A percentile compares a stretch with the other conserved stretches of the same genome.
phyloP scores from a whole-genome alignment of 1,140 invertebrate species.

The Drosophila albomicans region DNA sequence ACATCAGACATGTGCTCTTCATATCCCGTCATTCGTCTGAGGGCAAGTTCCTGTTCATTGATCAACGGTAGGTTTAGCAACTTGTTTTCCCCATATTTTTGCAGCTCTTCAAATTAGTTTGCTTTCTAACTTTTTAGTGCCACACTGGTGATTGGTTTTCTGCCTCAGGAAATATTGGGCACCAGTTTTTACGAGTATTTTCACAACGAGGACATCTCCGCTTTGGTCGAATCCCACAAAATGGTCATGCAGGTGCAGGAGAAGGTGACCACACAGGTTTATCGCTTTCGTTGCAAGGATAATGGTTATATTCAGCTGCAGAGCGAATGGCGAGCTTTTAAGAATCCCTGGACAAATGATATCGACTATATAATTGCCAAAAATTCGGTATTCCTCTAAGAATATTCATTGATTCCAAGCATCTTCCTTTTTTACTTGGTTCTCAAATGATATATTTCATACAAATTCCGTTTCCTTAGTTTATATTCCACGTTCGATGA shows the following conservation, averaged over 20 bases:
- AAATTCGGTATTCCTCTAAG: constrained; percentile 90
- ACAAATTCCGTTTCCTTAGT: neutral
- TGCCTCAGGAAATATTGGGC: constrained; percentile 96
- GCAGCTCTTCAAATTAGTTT: too few relatives aligned
- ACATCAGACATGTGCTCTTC: constrained; percentile 88
- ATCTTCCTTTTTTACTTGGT: constrained; percentile 21
- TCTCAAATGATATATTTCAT: neutral
- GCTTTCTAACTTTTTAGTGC: constrained; percentile 87
- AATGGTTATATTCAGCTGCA: constrained; percentile 90
- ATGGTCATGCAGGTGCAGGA: constrained; percentile 89
- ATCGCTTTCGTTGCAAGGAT: constrained; percentile 92
- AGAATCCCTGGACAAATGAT: constrained; percentile 97
- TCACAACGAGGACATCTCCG: constrained; percentile 92
- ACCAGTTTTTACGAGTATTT: constrained; percentile 98
- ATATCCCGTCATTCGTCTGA: constrained; percentile 95
- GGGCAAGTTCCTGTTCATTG: constrained; percentile 98
- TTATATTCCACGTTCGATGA: neutral
- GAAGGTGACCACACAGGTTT: constrained; percentile 89
- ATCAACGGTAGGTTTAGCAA: constrained; percentile 89
- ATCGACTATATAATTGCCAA: constrained; percentile 95
- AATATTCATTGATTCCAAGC: constrained; percentile 11
- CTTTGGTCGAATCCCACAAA: constrained; percentile 94
- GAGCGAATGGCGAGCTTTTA: constrained; percentile 94
- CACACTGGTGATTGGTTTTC: constrained; percentile 94
- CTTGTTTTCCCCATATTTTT: neutral